These are phyloP conservation scores for Cercocebus atys DNA, from an alignment of 2,113 vertebrate genomes.

Conservation along the genomic window DNA sequence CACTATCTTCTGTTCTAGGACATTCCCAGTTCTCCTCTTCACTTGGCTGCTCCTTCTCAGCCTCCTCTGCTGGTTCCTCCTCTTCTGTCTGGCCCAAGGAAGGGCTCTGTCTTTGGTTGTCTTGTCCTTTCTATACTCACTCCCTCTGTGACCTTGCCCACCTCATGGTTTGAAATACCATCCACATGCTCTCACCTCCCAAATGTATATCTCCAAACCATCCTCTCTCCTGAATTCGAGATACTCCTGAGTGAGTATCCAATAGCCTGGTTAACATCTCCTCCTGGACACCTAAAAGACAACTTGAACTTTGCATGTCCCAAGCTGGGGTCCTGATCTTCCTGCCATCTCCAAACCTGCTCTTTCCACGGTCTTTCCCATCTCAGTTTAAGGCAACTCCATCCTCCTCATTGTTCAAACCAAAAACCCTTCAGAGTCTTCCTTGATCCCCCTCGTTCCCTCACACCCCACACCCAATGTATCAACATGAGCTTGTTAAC, in stretches of 20 bases:
- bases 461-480: neutral
- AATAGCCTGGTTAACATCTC: neutral
- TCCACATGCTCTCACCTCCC: neutral
- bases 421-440: neutral
- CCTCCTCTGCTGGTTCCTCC: neutral
- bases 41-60: neutral
- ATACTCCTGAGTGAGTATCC: neutral
- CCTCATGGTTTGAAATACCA: neutral
- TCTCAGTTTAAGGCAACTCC: neutral
- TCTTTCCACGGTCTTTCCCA: neutral
- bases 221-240: neutral
- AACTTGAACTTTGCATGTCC: neutral
- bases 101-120: neutral
- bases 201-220: neutral
- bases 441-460: accelerated
- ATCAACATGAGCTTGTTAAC: neutral
- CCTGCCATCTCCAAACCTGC: neutral
- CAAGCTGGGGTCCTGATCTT: neutral
- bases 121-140: neutral
- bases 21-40: neutral
- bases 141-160: neutral
- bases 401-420: neutral
- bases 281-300: neutral
- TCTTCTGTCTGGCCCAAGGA: neutral
- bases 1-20: neutral